Base-by-base conservation (phyloP, 2,888 invertebrate genomes). In the Mechanitis mazaeus region DNA sequence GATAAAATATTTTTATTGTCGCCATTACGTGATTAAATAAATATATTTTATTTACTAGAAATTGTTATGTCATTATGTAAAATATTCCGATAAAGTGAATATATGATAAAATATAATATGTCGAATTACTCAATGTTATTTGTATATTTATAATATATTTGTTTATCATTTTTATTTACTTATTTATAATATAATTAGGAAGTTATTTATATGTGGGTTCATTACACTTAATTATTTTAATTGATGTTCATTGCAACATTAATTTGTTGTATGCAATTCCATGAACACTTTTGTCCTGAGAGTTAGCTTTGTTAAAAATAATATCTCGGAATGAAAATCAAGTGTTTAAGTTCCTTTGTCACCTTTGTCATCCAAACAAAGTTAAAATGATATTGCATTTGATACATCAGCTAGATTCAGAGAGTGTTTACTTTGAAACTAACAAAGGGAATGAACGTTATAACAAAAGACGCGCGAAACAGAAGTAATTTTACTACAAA, bases 151-250 rank as follows among this genome's bases (percentile, higher is more conserved):
- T 50, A 50, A 50, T 50, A 9, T 50, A 28, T 31, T 31, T 50
- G 9, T 9, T 50, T 28, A 50, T 50, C 31, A 50, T 31, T 11
- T 11, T 1, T 20, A 20, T 20, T 20, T 20, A 20, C 20, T 20
- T 20, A 20, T 20, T n/a, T n/a, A n/a, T n/a, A n/a, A n/a, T n/a
- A n/a, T n/a, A 79, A 83, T 79, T 78, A 81, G 82, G 82, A 83
- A 83, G 79, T 71, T 78, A 68, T 68, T 71, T 77, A 69, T 68
- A 70, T 80, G 75, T 80, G 81, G 79, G 72, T 69, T 75, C 68
- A 64, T 65, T 66, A 64, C 61, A 65, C 74, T 77, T 71, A 79
- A 85, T 81, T 77, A 75, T 78, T 73, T 80, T 81, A 84, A 86
- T 86, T 85, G 79, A 73, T 68, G 75, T 80, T 82, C 79, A 85